Evolutionary conservation across 1,140 invertebrate species (phyloP), one percentile per base, ranked within the genome.

Genomic region (Cryptotermes secundus): DNA sequence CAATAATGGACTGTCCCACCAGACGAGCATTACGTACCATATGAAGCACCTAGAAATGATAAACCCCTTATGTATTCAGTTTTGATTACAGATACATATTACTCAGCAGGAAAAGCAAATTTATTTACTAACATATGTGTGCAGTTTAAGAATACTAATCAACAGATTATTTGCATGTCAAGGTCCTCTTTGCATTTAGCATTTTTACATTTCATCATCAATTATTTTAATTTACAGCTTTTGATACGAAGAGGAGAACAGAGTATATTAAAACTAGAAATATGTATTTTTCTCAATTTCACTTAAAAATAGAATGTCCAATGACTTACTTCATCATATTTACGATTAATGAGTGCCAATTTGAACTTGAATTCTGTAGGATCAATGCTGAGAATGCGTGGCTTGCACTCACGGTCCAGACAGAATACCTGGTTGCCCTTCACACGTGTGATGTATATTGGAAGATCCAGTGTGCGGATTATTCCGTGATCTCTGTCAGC

Each of bases 321-420:
- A 81, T 1, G 26, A 84, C 86, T 87, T 85, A 94, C 94, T 91
- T 99, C 98, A 87, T 99, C 99, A 89, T 99, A 99, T 88, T 99
- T 97, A 35, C 97, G 93, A 87, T 99, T 98, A 84, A 99, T 97
- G 0, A 99, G 90, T 0, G 99, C 98, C 86, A 99, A 88, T 90
- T 99, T 99, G 91, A 99, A 99, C 89, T 97, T 97, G 89, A 97
- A 99, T 90, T 99, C 99, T 0, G 99, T 99, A 24, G 98, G 94
- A 91, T 99, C 98, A 87, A 99, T 98, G 87, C 94, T 95, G 19
- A 99, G 91, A 9, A 99, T 95, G 65, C 97, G 93, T 0, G 98
- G 96, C 83, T 95, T 93, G 86, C 95, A 96, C 89, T 99, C 98
- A 36, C 99, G 92, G 90, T 99, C 98, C 85, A 99, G 91, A 87